These are phyloP conservation scores for Lepidothrix coronata DNA, from an alignment of 2,113 vertebrate genomes.

Conservation along the genomic window DNA sequence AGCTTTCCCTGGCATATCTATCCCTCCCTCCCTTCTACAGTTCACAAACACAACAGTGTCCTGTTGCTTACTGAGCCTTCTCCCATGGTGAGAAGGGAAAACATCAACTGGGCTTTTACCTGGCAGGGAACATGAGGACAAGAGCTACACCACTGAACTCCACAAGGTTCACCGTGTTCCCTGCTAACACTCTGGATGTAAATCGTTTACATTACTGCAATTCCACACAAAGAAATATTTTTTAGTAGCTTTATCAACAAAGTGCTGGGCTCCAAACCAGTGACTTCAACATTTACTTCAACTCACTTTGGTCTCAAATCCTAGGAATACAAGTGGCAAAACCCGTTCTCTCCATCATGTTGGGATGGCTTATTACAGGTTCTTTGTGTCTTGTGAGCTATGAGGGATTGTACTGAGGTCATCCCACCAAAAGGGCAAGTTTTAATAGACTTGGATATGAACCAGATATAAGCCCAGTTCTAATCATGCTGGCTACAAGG, in stretches of 20 bases:
- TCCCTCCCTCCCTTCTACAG: background rate
- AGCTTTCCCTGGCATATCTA: background rate
- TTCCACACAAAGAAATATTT: background rate
- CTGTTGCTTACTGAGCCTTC: background rate
- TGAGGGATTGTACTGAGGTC: background rate
- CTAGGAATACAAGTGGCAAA: background rate
- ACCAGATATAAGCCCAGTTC: background rate
- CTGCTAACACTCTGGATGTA: background rate
- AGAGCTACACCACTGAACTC: background rate
- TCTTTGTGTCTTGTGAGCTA: accelerated
- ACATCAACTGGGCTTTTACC: background rate
- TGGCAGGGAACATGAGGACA: background rate
- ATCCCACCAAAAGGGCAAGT: background rate
- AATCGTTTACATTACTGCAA: background rate
- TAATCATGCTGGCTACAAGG: background rate
- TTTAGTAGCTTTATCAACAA: background rate
- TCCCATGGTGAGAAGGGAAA: background rate
- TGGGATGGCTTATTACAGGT: background rate
- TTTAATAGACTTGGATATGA: background rate
- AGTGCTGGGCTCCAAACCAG: background rate
- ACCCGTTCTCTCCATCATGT: accelerated
- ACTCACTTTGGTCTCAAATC: background rate
- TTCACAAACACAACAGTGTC: background rate
- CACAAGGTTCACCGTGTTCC: background rate
- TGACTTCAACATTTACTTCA: background rate